Evolutionary conservation across 2,113 vertebrate species (phyloP).

Genomic region (Brachyhypopomus gauderio): DNA sequence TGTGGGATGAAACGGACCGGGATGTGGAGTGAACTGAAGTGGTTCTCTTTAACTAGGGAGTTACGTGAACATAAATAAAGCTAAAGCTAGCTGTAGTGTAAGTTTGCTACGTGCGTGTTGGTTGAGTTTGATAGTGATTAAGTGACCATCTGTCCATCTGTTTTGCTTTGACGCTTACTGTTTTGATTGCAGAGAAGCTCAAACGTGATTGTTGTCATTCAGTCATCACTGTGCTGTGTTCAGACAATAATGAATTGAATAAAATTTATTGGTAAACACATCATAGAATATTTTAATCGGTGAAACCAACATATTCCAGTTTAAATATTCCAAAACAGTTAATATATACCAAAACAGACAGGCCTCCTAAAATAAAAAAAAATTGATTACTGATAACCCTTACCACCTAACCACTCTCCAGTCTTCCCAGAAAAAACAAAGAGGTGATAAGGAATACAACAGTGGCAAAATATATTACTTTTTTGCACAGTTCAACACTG

Average conservation of each 20-base stretch:
- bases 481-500: background rate
- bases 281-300: background rate
- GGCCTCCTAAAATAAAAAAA: background rate
- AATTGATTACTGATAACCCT: background rate
- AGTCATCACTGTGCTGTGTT: background rate
- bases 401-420: background rate
- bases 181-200: slow-evolving; percentile 3
- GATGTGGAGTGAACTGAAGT: slow-evolving; percentile 19
- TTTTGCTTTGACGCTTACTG: slow-evolving; percentile 23
- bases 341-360: background rate
- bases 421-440: slow-evolving; percentile 22
- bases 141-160: slow-evolving; percentile 16
- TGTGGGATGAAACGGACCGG: slow-evolving; percentile 12
- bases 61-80: slow-evolving; percentile 11
- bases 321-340: background rate
- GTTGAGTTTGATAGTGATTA: slow-evolving; percentile 19
- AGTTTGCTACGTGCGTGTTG: background rate
- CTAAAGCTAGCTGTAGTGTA: background rate
- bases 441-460: slow-evolving; percentile 18
- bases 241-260: background rate
- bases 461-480: background rate
- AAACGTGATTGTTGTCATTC: background rate
- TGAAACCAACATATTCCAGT: background rate
- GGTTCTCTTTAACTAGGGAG: background rate
- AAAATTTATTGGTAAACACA: background rate